phyloP scores from a whole-genome alignment of 2,797 vertebrate genomes.

The Erethizon dorsatum region DNA sequence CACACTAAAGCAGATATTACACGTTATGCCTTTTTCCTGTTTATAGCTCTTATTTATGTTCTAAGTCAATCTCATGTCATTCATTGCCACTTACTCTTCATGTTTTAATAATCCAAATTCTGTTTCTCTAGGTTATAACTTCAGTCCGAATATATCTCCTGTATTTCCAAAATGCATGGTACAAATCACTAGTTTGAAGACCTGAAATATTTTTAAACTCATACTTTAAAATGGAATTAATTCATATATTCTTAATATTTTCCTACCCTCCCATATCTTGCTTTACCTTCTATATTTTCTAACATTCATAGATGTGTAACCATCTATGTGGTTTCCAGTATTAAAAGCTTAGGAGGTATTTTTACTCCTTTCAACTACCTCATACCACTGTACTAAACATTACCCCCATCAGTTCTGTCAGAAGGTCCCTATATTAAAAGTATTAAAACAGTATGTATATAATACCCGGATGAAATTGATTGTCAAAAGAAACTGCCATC shows the following conservation, averaged over 20 bases:
- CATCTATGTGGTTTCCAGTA: background rate
- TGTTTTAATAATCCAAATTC: slow-evolving; percentile 31
- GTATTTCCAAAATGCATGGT: slow-evolving; percentile 5
- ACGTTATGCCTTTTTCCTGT: background rate
- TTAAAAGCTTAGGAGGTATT: background rate
- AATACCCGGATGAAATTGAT: background rate
- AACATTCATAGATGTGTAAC: background rate
- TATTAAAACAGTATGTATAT: background rate
- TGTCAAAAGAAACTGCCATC: background rate
- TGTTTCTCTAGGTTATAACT: background rate
- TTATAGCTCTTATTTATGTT: background rate
- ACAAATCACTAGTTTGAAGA: background rate
- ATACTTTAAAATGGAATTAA: slow-evolving; percentile 2
- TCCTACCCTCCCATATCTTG: background rate
- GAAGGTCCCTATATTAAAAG: background rate
- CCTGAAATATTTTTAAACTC: slow-evolving; percentile 6
- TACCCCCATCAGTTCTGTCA: background rate
- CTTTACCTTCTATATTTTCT: background rate
- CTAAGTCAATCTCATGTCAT: background rate
- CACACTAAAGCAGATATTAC: background rate
- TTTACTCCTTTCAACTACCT: background rate
- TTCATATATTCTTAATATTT: background rate
- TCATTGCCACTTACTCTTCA: background rate
- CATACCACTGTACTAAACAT: background rate
- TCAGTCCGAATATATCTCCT: background rate